Percentiles rank a stretch among this genome's conserved stretches.
Evolutionary conservation across 2,797 vertebrate genomes (phyloP).

Genomic region (Sebastes oblongus): DNA sequence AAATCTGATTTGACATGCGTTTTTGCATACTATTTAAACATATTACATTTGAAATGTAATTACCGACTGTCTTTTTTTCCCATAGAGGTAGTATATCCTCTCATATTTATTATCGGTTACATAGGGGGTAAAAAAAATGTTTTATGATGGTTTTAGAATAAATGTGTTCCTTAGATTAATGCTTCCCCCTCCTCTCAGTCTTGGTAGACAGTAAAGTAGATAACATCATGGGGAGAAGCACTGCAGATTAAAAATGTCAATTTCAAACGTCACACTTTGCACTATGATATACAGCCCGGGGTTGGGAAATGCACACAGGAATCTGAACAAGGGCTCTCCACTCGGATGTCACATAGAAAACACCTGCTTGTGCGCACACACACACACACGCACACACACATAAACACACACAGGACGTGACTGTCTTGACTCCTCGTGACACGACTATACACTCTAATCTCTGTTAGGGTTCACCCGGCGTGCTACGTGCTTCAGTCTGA

Average conservation of each 20-base stretch:
- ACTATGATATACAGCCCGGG: constrained; percentile 57
- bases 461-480: constrained; percentile 27
- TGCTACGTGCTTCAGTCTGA: constrained; percentile 46
- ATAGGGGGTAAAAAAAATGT: neutral
- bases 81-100: neutral
- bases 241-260: constrained; percentile 79
- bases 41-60: constrained; percentile 17
- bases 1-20: neutral
- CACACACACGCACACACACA: constrained; percentile 26
- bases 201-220: constrained; percentile 55
- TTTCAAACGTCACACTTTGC: constrained; percentile 64
- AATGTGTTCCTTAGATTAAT: constrained; percentile 46
- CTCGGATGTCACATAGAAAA: constrained; percentile 40
- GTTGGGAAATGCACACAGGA: constrained; percentile 34
- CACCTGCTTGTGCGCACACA: constrained; percentile 19
- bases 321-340: constrained; percentile 43
- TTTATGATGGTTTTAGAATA: constrained; percentile 28
- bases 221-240: constrained; percentile 59
- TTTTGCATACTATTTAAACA: constrained; percentile 10
- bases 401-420: constrained; percentile 36
- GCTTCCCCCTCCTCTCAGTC: constrained; percentile 18
- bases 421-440: constrained; percentile 60
- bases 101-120: neutral
- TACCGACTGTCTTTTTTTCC: constrained; percentile 11
- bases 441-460: constrained; percentile 58